These are phyloP conservation scores for Poecile montanus DNA, from an alignment of 2,797 vertebrate species.

Conservation along the genomic window DNA sequence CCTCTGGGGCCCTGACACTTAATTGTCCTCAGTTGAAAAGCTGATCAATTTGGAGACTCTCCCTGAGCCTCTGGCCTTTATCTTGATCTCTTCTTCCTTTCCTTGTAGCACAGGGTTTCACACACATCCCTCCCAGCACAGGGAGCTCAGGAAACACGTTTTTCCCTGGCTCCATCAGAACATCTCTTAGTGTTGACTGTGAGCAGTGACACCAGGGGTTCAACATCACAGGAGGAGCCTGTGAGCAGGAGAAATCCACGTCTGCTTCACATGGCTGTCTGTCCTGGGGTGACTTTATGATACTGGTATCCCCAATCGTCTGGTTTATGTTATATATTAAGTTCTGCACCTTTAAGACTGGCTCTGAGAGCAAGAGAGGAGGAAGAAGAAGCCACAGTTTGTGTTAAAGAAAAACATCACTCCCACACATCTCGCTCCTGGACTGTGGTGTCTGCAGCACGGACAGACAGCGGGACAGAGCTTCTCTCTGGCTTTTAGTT, in stretches of 20 bases:
- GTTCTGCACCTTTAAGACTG: no score
- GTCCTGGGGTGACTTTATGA: no score
- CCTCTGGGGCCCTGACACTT: not conserved
- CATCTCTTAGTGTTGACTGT: not conserved
- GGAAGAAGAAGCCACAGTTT: no score
- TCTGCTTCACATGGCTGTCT: not conserved
- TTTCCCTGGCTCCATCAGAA: not conserved
- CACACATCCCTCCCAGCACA: not conserved
- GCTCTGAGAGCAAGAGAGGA: no score
- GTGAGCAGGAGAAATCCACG: not conserved
- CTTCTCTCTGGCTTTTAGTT: no score
- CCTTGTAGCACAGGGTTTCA: not conserved
- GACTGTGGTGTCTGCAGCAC: no score
- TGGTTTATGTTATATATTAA: no score
- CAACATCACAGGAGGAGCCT: rapidly evolving
- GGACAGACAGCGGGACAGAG: no score
- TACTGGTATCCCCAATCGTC: no score
- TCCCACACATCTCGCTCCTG: no score
- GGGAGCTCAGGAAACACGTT: not conserved
- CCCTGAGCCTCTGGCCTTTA: not conserved
- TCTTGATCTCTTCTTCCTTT: slow-evolving; percentile 6
- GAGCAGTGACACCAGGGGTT: not conserved
- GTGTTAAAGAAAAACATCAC: no score
- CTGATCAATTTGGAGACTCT: not conserved
- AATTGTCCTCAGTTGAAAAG: not conserved